Evolutionary conservation across 1,140 invertebrate species (phyloP), one percentile per base, ranked within the genome.

Genomic region (Micrasema minimum): DNA sequence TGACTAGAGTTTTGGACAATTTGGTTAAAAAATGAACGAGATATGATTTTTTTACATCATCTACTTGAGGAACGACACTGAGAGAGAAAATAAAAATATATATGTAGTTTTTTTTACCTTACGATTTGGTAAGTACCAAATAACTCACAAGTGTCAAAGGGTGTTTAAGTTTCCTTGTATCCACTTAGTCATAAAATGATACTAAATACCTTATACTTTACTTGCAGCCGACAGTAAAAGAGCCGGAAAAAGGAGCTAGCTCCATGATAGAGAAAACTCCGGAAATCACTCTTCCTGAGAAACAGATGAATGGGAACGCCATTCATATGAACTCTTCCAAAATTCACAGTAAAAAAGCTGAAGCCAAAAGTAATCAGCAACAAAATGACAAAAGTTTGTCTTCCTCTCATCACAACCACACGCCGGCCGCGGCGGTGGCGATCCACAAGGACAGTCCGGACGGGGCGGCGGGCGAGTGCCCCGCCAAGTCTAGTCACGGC

Each of bases 251-350:
- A 53, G 53, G 64, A 23, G 73, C 51, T 22, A 69, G 20, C 41
- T 45, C 55, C 59, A 76, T 66, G 45, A 74, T 59, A 76, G 76
- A 64, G 45, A 72, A 59, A 77, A 78, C 76, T 75, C 76, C 73
- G 75, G 79, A 69, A 77, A 76, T 73, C 75, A 77, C 69, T 76
- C 76, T 22, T 66, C 71, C 77, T 41, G 79, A 79, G 77, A 78
- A 80, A 38, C 74, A 77, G 18, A 71, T 69, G 78, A 76, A 70
- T 66, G 75, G 74, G n/a, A 78, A 77, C 59, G 72, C 75, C 55
- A 76, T 64, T 68, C 77, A 77, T 74, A 74, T 74, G 70, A 72
- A 71, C 48, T 64, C 71, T 45, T 74, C 65, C 10, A 76, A 71
- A 73, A 46, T 12, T 46, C 68, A 53, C 76, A 77, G 72, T 75